Evolutionary conservation across 2,888 invertebrate genomes (phyloP).

Genomic region (Sinhomidia bicolor): DNA sequence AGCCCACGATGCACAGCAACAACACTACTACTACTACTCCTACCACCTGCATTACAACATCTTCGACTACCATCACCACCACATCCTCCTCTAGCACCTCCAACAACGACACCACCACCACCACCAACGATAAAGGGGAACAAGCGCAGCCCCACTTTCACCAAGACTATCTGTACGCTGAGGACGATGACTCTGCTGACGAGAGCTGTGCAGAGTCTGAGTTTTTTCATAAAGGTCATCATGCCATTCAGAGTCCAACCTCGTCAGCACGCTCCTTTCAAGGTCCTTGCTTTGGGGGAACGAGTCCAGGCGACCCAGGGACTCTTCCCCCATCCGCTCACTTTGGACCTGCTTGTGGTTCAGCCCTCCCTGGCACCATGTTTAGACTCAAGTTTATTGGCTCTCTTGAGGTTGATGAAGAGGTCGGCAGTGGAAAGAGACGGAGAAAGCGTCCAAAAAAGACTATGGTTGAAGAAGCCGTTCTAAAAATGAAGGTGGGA

Average conservation of each 20-base stretch:
- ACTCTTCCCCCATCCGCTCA: constrained; percentile 64
- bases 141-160: constrained; percentile 67
- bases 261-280: constrained; percentile 67
- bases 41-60: constrained; percentile 7
- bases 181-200: constrained; percentile 78
- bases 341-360: constrained; percentile 80
- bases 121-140: constrained; percentile 69
- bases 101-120: constrained; percentile 56
- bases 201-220: constrained; percentile 76
- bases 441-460: constrained; percentile 91
- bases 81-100: constrained; percentile 34
- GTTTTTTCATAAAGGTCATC: constrained; percentile 74
- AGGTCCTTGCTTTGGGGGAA: constrained; percentile 72
- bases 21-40: not conserved
- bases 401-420: constrained; percentile 92
- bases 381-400: constrained; percentile 92
- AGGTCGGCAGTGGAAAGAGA: constrained; percentile 86
- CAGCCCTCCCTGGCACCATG: constrained; percentile 87
- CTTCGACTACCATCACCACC: constrained; percentile 31
- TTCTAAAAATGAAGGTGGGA: constrained; percentile 91
- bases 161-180: constrained; percentile 77
- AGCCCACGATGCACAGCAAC: constrained; percentile 60
- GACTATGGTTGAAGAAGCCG: constrained; percentile 94
- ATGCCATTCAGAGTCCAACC: constrained; percentile 66
- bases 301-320: constrained; percentile 69